Conservation (phyloP, 2,888 invertebrate species). For the Aleiodes leptofemur region DNA sequence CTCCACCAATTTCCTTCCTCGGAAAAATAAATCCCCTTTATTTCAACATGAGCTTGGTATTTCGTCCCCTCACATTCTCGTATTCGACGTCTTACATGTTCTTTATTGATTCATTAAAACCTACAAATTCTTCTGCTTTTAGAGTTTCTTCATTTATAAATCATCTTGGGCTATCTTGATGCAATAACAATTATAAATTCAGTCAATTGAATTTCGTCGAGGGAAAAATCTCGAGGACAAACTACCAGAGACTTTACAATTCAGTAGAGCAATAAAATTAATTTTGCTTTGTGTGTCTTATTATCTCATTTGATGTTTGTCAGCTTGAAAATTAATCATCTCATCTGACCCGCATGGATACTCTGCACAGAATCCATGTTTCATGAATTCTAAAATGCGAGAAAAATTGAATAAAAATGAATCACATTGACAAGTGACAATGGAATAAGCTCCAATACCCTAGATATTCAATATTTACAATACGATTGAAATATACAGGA, state of each 20-base stretch:
- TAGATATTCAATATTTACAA: neutral
- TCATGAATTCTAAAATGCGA: conserved; percentile 2
- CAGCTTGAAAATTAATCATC: conserved; percentile 4
- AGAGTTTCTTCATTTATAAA: no score
- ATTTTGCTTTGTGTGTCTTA: neutral
- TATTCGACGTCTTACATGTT: no score
- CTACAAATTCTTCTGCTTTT: no score
- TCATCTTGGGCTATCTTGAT: no score
- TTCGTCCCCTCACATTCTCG: no score
- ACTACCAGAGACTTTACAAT: neutral
- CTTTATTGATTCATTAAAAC: no score
- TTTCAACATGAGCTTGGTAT: no score
- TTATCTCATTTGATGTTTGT: neutral
- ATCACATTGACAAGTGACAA: conserved; percentile 8
- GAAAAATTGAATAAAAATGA: conserved; percentile 17
- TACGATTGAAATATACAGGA: neutral
- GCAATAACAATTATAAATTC: no score
- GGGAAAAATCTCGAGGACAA: conserved; percentile 15
- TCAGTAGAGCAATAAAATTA: neutral
- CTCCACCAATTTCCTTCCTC: no score
- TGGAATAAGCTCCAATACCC: neutral
- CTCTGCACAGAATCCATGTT: neutral
- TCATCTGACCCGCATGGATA: neutral
- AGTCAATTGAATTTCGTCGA: neutral
- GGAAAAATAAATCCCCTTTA: no score